Conservation (phyloP, 2,888 invertebrate species). For the Leucophenga maculata region DNA sequence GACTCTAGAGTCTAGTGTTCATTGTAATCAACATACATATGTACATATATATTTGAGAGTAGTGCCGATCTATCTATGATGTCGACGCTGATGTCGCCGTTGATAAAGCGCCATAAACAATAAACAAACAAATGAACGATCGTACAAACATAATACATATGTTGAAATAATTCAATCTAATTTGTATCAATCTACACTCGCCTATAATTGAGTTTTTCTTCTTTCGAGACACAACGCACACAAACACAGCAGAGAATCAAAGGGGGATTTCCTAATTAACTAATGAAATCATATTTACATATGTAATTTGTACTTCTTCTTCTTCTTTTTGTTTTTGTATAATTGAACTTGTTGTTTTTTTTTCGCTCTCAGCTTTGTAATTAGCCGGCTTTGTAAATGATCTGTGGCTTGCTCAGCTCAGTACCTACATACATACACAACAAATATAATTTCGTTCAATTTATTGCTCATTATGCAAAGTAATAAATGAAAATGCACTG, state of each 20-base stretch:
- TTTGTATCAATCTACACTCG: constrained; percentile 47
- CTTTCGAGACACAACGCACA: not conserved
- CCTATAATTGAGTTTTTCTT: constrained; percentile 9
- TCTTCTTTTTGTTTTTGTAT: not conserved
- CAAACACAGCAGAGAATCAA: constrained; percentile 14
- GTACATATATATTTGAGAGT: too few species aligned
- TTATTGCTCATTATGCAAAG: constrained; percentile 11
- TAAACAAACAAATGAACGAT: not conserved
- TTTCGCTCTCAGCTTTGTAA: constrained; percentile 17
- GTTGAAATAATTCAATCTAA: constrained; percentile 38
- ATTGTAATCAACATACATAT: constrained; percentile 5
- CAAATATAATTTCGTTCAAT: not conserved
- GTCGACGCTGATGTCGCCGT: not conserved
- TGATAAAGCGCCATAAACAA: constrained; percentile 9
- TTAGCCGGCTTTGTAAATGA: constrained; percentile 25
- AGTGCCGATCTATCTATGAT: not conserved
- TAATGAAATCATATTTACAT: constrained; percentile 62
- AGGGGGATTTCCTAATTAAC: constrained; percentile 57
- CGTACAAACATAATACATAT: not conserved
- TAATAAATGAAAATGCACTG: not conserved
- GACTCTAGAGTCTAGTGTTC: not conserved
- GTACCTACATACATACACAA: not conserved
- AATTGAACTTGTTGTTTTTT: constrained; percentile 19
- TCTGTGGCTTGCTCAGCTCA: not conserved
- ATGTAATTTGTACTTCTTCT: constrained; percentile 2